Evolutionary conservation across 2,888 invertebrate species (phyloP).

Genomic region (Plagiodera versicolora): DNA sequence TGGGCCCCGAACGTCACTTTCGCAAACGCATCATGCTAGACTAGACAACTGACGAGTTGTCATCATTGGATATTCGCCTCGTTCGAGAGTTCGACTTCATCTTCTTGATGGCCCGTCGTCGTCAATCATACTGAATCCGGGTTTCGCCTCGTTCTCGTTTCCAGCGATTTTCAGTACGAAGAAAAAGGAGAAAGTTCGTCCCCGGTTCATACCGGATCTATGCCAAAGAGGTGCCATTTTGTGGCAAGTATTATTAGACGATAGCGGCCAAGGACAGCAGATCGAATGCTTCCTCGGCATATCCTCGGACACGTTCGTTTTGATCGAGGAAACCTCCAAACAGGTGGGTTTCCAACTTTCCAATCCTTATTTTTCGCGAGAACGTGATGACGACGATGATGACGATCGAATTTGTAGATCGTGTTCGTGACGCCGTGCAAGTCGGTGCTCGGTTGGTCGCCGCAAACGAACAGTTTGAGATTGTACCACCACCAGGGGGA

Average conservation of each 20-base stretch:
- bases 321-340: constrained; percentile 80
- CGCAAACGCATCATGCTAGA: too few relatives aligned
- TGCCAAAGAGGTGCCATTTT: constrained; percentile 77
- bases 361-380: too few relatives aligned
- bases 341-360: constrained; percentile 60
- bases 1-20: too few relatives aligned
- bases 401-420: too few relatives aligned
- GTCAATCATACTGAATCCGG: not conserved
- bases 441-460: constrained; percentile 70
- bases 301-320: constrained; percentile 82
- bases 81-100: not conserved
- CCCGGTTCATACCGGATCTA: constrained; percentile 73
- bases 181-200: constrained; percentile 76
- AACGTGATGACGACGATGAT: too few relatives aligned
- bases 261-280: constrained; percentile 65
- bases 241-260: constrained; percentile 78
- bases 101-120: not conserved
- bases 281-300: constrained; percentile 61
- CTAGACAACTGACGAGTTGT: not conserved
- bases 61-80: not conserved
- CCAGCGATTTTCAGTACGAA: constrained; percentile 63
- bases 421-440: constrained; percentile 85
- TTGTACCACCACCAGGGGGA: constrained; percentile 94
- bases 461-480: constrained; percentile 65
- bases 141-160: constrained; percentile 35